Percentiles rank a stretch among this genome's conserved stretches.
These are phyloP conservation scores for Astyanax mexicanus DNA, from an alignment of 2,797 vertebrate species.

Conservation along the genomic window DNA sequence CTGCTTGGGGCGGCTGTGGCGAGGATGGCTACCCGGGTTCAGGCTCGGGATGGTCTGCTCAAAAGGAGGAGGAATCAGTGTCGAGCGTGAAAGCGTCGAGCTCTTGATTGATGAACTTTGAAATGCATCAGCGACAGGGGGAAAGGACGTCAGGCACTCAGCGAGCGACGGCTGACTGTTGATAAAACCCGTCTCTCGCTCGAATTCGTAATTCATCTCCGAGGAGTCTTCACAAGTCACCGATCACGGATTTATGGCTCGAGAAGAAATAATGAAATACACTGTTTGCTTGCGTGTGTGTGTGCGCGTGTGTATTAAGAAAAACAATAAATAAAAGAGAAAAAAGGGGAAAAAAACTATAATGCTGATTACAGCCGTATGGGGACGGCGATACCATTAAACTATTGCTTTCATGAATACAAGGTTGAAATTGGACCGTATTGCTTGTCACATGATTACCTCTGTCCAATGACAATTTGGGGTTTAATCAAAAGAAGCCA, in stretches of 20 bases:
- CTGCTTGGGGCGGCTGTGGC: conserved; percentile 91
- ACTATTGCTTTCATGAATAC: conserved; percentile 98
- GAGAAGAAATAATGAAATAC: conserved; percentile 88
- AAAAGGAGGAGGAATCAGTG: conserved; percentile 98
- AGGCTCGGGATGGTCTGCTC: conserved; percentile 96
- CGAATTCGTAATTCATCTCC: conserved; percentile 99
- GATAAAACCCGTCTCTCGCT: conserved; percentile 99
- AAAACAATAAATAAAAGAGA: not conserved
- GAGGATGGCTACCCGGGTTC: conserved; percentile 90
- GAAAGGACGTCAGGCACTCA: conserved; percentile 99
- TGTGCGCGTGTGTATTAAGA: conserved; percentile 58
- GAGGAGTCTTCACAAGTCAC: conserved; percentile 88
- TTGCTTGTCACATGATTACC: conserved; percentile 99
- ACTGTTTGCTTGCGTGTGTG: conserved; percentile 69
- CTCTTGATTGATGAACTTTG: conserved; percentile 99
- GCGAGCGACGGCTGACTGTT: conserved; percentile 99
- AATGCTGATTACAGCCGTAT: conserved; percentile 94
- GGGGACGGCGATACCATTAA: conserved; percentile 97
- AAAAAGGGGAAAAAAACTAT: conserved; percentile 77
- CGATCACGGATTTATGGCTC: conserved; percentile 88
- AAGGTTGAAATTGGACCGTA: conserved; percentile 98
- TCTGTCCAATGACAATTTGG: conserved; percentile 99
- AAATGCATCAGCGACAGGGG: conserved; percentile 99
- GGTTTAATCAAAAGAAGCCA: conserved; percentile 99
- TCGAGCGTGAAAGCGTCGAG: conserved; percentile 96